Base-by-base conservation (phyloP, 2,113 vertebrate species). In the Saimiri boliviensis region DNA sequence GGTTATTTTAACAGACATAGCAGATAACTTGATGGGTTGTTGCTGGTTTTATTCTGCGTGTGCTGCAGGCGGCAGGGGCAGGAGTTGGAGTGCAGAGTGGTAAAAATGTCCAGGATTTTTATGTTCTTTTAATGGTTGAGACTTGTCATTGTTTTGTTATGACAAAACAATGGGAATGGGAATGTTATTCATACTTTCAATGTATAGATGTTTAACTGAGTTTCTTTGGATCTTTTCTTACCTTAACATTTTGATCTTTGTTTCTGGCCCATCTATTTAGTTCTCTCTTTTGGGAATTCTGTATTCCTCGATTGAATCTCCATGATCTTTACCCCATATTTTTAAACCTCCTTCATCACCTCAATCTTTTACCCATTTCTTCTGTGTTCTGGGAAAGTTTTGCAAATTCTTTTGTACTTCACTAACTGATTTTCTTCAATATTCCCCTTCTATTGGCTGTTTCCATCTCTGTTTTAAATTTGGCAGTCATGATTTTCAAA, bases 321-420 rank as follows among this genome's bases (percentile, higher is more conserved):
- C 52, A 21, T 58, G 68, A 83, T 49, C 6, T 82, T 88, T 90
- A 27, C 13, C 8, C 5, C 8, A 54, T 68, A 42, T 60, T 60
- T 82, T 86, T 30, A 37, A 77, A 91, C 86, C n/a, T 81, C 54
- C 8, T 7, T 84, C 8, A 42, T 80, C 10, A 52, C 47, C 92
- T 96, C 63, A 86, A 56, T 83, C n/a, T 94, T 80, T 79, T 93
- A 84, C 73, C 19, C 73, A 89, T 86, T 95, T 86, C 21, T 79
- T 92, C n/a, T 91, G 20, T 63, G 47, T 79, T 91, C 42, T 70
- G 23, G 35, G 32, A 86, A 27, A 87, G 21, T 94, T 93, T 95
- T 93, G 47, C 16, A 88, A 93, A 89, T 86, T 84, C 14, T 90
- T 97, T 89, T 94, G 23, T 93, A 49, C 32, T 93, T 94, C 37